Conservation (phyloP, 2,888 invertebrate species). For the Lagria hirta region DNA sequence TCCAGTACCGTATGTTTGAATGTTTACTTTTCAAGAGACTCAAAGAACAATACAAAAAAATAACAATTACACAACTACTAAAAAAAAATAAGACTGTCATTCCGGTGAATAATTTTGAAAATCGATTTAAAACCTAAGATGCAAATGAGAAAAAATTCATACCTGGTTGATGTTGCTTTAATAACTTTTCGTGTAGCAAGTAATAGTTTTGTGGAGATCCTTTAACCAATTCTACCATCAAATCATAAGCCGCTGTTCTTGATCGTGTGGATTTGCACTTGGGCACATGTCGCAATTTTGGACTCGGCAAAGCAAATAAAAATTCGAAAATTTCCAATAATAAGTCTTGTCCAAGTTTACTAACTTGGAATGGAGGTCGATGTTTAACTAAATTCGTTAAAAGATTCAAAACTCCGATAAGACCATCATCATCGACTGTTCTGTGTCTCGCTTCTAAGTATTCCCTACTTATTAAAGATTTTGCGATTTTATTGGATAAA, state of each 20-base stretch:
- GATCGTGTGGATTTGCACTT: conserved; percentile 92
- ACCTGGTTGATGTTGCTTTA: conserved; percentile 84
- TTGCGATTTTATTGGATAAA: conserved; percentile 65
- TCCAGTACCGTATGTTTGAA: too few relatives aligned
- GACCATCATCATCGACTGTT: conserved; percentile 85
- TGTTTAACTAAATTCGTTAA: conserved; percentile 88
- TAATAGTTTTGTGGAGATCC: conserved; percentile 84
- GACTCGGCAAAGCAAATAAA: conserved; percentile 86
- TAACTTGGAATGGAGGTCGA: conserved; percentile 82
- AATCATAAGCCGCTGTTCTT: conserved; percentile 86
- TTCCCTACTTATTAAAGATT: conserved; percentile 75
- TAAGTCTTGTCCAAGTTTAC: conserved; percentile 71
- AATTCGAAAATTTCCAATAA: conserved; percentile 78
- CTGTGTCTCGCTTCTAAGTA: conserved; percentile 80
- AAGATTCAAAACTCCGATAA: conserved; percentile 84
- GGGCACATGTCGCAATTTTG: conserved; percentile 80
- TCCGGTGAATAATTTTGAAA: too few relatives aligned
- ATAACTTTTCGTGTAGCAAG: conserved; percentile 77
- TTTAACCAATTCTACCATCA: conserved; percentile 84
- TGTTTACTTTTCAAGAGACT: too few relatives aligned
- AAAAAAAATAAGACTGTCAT: conserved; percentile 3
- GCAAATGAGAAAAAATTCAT: too few relatives aligned
- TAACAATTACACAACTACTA: conserved; percentile 2
- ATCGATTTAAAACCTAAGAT: too few relatives aligned
- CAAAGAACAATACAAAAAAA: not conserved